Conservation (phyloP, 2,888 invertebrate species). For the Philereme transversata region DNA sequence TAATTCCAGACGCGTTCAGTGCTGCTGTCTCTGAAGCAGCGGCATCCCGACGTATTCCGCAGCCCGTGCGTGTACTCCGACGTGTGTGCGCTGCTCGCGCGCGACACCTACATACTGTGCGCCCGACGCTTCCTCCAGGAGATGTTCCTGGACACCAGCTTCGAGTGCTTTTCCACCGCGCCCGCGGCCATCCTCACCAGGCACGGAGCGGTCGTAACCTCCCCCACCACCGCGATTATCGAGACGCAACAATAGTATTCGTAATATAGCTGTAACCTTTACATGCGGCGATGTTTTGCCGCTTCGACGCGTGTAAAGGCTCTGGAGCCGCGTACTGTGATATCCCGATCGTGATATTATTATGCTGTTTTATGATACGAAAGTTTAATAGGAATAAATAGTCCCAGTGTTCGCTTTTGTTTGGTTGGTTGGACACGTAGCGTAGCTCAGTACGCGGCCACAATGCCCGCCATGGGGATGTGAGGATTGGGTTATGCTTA, state of each 20-base stretch:
- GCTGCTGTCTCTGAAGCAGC: constrained; percentile 89
- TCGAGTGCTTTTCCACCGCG: constrained; percentile 85
- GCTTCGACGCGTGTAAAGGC: constrained; percentile 6
- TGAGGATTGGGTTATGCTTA: background rate
- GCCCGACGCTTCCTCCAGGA: constrained; percentile 96
- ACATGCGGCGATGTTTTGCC: constrained; percentile 4
- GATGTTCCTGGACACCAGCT: constrained; percentile 93
- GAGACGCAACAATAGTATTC: constrained; percentile 29
- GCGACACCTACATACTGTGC: constrained; percentile 91
- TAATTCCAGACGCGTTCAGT: constrained; percentile 89
- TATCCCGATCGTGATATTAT: constrained; percentile 15
- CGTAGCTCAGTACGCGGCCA: constrained; percentile 23
- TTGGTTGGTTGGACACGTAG: constrained; percentile 15
- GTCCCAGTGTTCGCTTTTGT: constrained; percentile 21
- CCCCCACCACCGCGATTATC: constrained; percentile 23
- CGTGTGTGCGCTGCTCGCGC: constrained; percentile 90
- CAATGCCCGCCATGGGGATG: constrained; percentile 12
- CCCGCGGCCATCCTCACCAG: constrained; percentile 75
- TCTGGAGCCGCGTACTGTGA: constrained; percentile 28
- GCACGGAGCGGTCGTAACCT: constrained; percentile 41
- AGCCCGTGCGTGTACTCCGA: constrained; percentile 97
- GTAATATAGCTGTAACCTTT: constrained; percentile 18
- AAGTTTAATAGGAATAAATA: constrained; percentile 16
- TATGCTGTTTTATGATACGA: constrained; percentile 16
- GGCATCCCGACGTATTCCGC: constrained; percentile 89